Conservation (phyloP, 1,140 invertebrate genomes). For the Argopecten irradians region DNA sequence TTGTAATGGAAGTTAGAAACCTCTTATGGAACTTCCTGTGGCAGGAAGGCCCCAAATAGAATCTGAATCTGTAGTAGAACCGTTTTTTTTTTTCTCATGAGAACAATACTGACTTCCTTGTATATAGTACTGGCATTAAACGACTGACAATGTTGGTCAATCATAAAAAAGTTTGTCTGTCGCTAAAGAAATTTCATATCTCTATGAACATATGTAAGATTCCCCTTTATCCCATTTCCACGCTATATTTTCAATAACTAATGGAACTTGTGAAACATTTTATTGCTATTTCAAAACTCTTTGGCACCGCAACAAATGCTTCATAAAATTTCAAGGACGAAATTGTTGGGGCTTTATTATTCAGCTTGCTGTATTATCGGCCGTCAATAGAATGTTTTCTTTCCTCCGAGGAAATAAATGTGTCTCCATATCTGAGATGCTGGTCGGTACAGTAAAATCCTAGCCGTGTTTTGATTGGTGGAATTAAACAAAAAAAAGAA, state of each 20-base stretch:
- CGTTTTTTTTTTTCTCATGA: neutral
- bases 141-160: neutral
- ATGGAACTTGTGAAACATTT: neutral
- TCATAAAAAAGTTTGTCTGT: neutral
- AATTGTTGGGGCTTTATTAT: neutral
- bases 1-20: neutral
- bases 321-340: conserved; percentile 1
- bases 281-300: neutral
- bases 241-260: neutral
- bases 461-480: neutral
- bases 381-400: neutral
- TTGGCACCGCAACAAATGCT: neutral
- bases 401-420: neutral
- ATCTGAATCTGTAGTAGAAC: neutral
- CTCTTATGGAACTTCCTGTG: neutral
- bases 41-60: neutral
- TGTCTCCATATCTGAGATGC: neutral
- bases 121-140: neutral
- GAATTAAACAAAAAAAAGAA: too few species aligned
- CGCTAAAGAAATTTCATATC: neutral
- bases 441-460: neutral
- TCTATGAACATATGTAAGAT: neutral
- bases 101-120: neutral
- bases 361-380: neutral
- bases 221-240: neutral